Conservation (phyloP, 2,113 vertebrate species). For the Sceloporus undulatus region DNA sequence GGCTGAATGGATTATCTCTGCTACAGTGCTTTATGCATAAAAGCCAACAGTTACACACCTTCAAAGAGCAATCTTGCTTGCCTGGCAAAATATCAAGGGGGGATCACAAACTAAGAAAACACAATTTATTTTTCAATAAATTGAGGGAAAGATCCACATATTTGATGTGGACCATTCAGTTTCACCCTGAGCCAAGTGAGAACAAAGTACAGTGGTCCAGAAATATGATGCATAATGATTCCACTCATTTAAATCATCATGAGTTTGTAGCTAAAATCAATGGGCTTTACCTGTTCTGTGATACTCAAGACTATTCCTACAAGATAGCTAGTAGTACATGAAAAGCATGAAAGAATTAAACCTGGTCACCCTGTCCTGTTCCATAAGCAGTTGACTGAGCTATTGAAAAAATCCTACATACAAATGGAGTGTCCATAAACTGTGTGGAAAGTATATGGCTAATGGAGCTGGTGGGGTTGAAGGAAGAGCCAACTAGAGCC, state of each 20-base stretch:
- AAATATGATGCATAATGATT: not conserved
- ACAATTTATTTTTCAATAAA: constrained; percentile 5
- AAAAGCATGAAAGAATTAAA: not conserved
- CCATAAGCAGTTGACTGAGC: not conserved
- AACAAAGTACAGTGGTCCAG: not conserved
- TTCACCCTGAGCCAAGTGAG: not conserved
- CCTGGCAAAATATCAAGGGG: not conserved
- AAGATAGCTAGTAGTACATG: too few relatives aligned
- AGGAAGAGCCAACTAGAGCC: too few relatives aligned
- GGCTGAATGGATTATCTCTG: constrained; percentile 19
- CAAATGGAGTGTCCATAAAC: not conserved
- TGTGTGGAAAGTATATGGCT: too few relatives aligned
- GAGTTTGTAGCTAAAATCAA: not conserved
- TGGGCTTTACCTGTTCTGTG: not conserved
- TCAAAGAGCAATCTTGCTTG: not conserved
- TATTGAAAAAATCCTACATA: not conserved
- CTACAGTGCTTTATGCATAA: constrained; percentile 13
- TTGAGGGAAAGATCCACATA: not conserved
- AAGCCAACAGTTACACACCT: constrained; percentile 16
- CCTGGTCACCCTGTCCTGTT: too few relatives aligned
- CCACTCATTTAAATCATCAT: not conserved
- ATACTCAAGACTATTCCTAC: not conserved
- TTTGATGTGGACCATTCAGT: not conserved
- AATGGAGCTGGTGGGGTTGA: too few relatives aligned
- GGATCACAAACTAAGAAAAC: not conserved